Base-by-base conservation (phyloP, 2,797 vertebrate genomes). In the Tarsius wallacei region DNA sequence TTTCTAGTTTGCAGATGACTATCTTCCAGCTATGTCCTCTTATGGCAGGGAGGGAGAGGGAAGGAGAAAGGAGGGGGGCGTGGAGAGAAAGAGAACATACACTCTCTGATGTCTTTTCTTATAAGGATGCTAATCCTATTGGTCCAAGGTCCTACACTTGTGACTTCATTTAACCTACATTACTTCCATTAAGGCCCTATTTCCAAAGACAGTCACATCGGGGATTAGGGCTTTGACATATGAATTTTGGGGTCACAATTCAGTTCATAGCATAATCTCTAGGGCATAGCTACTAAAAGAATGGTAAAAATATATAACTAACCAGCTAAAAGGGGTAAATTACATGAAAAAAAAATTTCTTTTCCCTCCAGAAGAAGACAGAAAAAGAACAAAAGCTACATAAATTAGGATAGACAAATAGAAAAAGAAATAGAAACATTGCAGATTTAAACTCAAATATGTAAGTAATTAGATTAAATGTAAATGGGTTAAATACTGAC, bases 391-490 rank as follows among this genome's bases (percentile, higher is more conserved):
- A 31, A 63, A 63, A 47, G n/a, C 8, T 63, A 61, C 4, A 55
- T 47, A n/a, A 71, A 57, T 10, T 4, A 85, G 7, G 21, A 64
- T 22, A 61, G n/a, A 53, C 3, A 42, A 76, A 49, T 49, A 90
- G n/a, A 85, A 93, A 95, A 89, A 86, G 28, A 85, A 76, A 55
- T 53, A 66, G 80, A 78, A 92, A 81, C 42, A 61, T 59, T 51
- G 0, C 55, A 90, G 73, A 57, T 63, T 93, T 84, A 93, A 95
- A 55, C 19, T 49, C 21, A 85, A 77, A 53, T 87, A 66, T 51
- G 28, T 59, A 53, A 93, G 8, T 24, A 90, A 83, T 83, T 93
- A 74, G 66, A 76, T 73, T 91, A 94, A 82, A 87, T 78, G n/a
- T 84, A 83, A 83, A 68, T 53, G 24, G 22, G 28, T 36, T 81